These are phyloP conservation scores for Drosophila prosaltans DNA, from an alignment of 1,140 invertebrate species.

Conservation along the genomic window DNA sequence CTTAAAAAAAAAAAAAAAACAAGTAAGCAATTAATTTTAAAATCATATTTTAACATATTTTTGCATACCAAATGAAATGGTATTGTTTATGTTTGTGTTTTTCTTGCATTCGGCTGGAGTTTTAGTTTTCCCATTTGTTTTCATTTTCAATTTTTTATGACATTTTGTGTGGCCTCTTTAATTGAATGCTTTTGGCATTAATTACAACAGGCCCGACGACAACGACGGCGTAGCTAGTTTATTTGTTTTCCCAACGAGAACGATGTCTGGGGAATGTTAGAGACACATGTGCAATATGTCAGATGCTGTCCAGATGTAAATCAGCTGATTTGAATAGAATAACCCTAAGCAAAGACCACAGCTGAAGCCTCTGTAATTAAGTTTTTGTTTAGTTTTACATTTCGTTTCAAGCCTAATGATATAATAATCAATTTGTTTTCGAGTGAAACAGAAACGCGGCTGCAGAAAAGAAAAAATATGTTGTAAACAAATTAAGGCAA, in stretches of 20 bases:
- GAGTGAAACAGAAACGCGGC: slow-evolving; percentile 51
- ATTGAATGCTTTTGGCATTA: slow-evolving; percentile 68
- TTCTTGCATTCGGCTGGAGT: neutral
- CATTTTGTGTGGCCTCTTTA: slow-evolving; percentile 36
- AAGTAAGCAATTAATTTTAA: slow-evolving; percentile 49
- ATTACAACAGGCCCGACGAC: slow-evolving; percentile 41
- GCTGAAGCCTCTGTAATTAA: too few species aligned
- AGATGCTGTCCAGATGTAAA: neutral
- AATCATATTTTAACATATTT: slow-evolving; percentile 58
- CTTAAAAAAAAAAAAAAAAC: slow-evolving; percentile 51
- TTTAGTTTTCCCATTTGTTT: slow-evolving; percentile 4
- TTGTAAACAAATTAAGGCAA: slow-evolving; percentile 80
- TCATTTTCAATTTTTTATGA: slow-evolving; percentile 13
- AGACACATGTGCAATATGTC: slow-evolving; percentile 34
- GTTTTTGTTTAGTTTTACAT: neutral
- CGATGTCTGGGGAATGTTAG: slow-evolving; percentile 8
- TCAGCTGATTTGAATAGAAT: neutral
- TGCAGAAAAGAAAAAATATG: slow-evolving; percentile 77
- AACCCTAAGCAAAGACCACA: too few species aligned
- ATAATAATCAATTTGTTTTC: slow-evolving; percentile 51
- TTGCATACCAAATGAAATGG: slow-evolving; percentile 66
- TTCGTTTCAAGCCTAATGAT: slow-evolving; percentile 56
- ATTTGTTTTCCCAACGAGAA: neutral
- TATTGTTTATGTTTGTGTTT: slow-evolving; percentile 51
- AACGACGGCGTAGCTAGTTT: slow-evolving; percentile 13